Evolutionary conservation across 2,113 vertebrate genomes (phyloP), one percentile per base, ranked within the genome.

Genomic region (Hydrolagus affinis): DNA sequence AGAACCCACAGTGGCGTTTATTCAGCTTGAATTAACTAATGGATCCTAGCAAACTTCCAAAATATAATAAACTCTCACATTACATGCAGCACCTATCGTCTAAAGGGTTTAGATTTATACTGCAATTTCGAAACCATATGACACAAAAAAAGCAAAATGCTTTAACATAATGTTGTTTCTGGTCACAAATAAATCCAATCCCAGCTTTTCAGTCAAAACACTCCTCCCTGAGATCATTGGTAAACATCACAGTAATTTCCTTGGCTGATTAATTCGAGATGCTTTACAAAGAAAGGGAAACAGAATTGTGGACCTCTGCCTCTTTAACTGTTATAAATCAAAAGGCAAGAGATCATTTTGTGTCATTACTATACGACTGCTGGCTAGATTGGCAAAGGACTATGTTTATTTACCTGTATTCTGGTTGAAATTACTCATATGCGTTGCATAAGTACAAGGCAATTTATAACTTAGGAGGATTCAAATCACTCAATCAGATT

Each of bases 11-110:
- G 85, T 73, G 85, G 87, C 87, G 87, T 89, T 91, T 90, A 90
- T 90, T 91, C 91, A 90, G 89, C 90, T 88, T 88, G 88, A 90
- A 88, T 89, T 89, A 89, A 89, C 89, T 90, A 90, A 90, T 87
- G 88, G 89, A 89, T 87, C 86, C 85, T 88, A 87, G 88, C 70
- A 78, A 80, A 10, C 86, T 86, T 86, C 88, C 85, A 88, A 88
- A 73, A 32, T 28, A 17, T 73, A 32, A 15, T 11, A 73, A 30
- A 30, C 11, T 73, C n/a, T 71, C 66, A 69, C 70, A 71, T 8
- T 73, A 73, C 71, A 15, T 73, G 32, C 71, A 15, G 8, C 19
- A 21, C 15, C 66, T 69, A 69, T 21, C 66, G 21, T 19, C 12
- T 69, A 21, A 69, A 69, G 66, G 66, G 66, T 44, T 44, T 44